Evolutionary conservation across 2,113 vertebrate genomes (phyloP), one percentile per base, ranked within the genome.

Genomic region (Jacana jacana): DNA sequence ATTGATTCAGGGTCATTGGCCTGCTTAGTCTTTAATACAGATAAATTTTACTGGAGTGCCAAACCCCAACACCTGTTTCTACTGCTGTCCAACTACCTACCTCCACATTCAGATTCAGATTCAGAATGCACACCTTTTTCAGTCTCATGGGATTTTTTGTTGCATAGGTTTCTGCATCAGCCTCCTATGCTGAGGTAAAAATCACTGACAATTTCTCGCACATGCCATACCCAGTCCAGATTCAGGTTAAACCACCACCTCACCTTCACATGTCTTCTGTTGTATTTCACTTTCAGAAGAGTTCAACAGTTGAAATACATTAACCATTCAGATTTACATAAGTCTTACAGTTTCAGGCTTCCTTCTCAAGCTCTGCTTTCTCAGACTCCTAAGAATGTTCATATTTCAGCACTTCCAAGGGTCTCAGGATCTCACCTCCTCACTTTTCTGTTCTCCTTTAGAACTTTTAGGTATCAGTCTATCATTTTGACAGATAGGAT

Each of bases 341-440:
- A 71, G 11, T 37, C 6, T 77, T 51, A 28, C 1, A 23, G 9
- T 57, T 69, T 69, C 40, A 78, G 9, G 3, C 9, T 66, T 88
- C 28, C 13, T 75, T 72, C 30, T 68, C 20, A 88, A 86, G 30
- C 8, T 85, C n/a, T 73, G 4, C 20, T 69, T 86, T 69, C 20
- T 61, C 17, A n/a, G 12, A 60, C 35, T 60, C 14, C 14, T 15
- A 37, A 37, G 39, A 57, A 5, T 51, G 3, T 61, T 84, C 28
- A 49, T 3, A 46, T 64, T 88, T 75, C 19, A 20, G 35, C 13
- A 23, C 9, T 42, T 68, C 7, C 33, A 51, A 49, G 17, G 11
- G 30, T 54, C 2, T 0, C 12, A 35, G 14, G 2, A 3, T 66
- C 10, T 82, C 1, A 6, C 6, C 7, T 40, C 6, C 17, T 19